phyloP scores from a whole-genome alignment of 2,888 invertebrate species.

The Blastobasis lacticolella region DNA sequence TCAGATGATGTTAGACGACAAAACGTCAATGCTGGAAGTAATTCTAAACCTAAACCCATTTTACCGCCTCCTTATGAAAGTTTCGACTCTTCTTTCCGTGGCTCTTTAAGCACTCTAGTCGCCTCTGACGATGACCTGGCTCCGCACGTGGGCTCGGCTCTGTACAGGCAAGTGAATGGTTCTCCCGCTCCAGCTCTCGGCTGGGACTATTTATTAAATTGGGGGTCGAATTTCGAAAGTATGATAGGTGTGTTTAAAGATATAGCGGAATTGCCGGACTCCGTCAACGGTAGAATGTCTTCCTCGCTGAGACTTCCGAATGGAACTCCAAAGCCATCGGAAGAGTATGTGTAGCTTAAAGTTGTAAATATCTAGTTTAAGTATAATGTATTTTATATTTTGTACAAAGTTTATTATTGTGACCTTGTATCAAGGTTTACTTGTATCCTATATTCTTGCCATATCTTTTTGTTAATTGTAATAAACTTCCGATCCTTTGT shows the following conservation, averaged over 20 bases:
- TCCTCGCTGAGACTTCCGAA: constrained; percentile 83
- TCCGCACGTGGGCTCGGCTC: constrained; percentile 83
- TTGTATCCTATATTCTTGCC: constrained; percentile 60
- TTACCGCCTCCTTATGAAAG: constrained; percentile 90
- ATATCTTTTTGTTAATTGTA: constrained; percentile 44
- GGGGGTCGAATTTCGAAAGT: constrained; percentile 97
- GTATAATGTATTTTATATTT: constrained; percentile 21
- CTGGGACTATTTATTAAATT: constrained; percentile 95
- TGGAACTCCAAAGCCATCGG: constrained; percentile 88
- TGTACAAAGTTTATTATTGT: constrained; percentile 52
- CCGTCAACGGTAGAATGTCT: constrained; percentile 81
- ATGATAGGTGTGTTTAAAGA: constrained; percentile 97
- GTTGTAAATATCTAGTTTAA: constrained; percentile 24
- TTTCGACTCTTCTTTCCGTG: constrained; percentile 94
- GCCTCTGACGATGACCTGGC: constrained; percentile 94
- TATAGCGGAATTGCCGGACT: constrained; percentile 94
- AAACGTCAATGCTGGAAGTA: constrained; percentile 69
- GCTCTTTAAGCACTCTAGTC: constrained; percentile 93
- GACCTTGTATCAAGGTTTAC: constrained; percentile 70
- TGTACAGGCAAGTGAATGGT: constrained; percentile 86
- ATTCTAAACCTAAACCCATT: constrained; percentile 75
- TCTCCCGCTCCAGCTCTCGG: constrained; percentile 87
- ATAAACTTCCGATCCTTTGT: constrained; percentile 9
- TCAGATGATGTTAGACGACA: constrained; percentile 76
- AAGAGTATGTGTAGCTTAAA: constrained; percentile 84